Conservation (phyloP, 2,888 invertebrate species). For the Cryptophagus acutangulus region DNA sequence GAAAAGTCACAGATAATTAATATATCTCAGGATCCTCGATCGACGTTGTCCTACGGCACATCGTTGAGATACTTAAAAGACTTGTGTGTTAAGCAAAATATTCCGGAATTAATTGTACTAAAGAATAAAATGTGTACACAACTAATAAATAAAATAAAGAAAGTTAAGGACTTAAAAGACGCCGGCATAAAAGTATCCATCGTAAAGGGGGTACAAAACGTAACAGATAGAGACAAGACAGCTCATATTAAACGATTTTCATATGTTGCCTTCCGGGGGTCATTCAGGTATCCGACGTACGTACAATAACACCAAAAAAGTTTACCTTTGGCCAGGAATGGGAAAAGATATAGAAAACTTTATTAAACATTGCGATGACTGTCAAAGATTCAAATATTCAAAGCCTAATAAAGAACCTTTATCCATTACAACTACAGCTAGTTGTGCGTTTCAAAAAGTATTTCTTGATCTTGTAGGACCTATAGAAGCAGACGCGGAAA, state of each 20-base stretch:
- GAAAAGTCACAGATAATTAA: no score
- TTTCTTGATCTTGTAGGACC: slow-evolving; percentile 20
- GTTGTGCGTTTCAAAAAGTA: slow-evolving; percentile 21
- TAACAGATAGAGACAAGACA: slow-evolving; percentile 17
- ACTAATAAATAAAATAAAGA: no score
- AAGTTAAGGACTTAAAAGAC: no score
- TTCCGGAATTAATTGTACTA: no score
- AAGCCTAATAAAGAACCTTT: slow-evolving; percentile 13
- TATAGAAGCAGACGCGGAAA: slow-evolving; percentile 10
- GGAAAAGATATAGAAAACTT: slow-evolving; percentile 20
- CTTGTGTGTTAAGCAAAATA: no score
- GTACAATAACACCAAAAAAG: slow-evolving; percentile 8
- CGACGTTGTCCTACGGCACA: no score
- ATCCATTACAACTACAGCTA: slow-evolving; percentile 19
- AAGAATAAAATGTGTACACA: no score
- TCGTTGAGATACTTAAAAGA: no score
- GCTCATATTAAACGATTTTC: slow-evolving; percentile 27
- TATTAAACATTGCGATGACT: slow-evolving; percentile 22
- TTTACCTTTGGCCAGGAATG: slow-evolving; percentile 20
- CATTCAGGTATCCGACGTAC: slow-evolving; percentile 25
- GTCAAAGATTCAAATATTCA: slow-evolving; percentile 16
- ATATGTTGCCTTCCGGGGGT: slow-evolving; percentile 26
- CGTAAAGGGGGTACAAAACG: no score
- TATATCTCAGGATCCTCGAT: no score
- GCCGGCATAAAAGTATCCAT: no score